phyloP scores from a whole-genome alignment of 2,113 vertebrate species.

The Pelodiscus sinensis region DNA sequence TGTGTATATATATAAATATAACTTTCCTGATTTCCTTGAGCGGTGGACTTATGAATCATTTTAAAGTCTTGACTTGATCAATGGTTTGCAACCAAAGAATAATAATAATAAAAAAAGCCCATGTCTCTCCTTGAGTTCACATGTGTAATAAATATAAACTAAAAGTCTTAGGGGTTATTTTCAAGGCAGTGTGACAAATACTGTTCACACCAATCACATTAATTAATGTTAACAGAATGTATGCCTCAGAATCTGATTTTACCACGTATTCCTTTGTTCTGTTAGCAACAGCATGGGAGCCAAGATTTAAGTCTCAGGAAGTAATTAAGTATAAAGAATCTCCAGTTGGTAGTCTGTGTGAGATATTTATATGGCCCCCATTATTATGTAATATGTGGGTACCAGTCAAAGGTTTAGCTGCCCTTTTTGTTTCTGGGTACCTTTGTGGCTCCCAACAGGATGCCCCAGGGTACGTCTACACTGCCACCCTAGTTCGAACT shows the following conservation, averaged over 20 bases:
- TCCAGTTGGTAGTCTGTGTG: neutral
- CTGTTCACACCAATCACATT: neutral
- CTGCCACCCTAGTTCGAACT: too few relatives aligned
- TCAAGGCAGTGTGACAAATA: neutral
- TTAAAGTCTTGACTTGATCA: neutral
- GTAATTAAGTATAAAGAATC: neutral
- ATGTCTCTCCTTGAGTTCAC: neutral
- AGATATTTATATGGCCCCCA: accelerated
- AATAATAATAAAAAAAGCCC: neutral
- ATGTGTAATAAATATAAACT: neutral
- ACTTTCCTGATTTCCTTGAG: neutral
- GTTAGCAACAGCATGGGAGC: neutral
- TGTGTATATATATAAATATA: neutral
- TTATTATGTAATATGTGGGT: neutral
- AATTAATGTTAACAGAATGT: neutral
- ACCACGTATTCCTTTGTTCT: neutral
- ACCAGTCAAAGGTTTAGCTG: neutral
- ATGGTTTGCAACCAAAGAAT: neutral
- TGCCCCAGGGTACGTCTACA: neutral
- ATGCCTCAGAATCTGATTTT: neutral
- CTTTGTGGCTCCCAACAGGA: neutral
- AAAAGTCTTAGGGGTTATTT: neutral
- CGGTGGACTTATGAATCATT: neutral
- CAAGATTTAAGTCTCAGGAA: neutral
- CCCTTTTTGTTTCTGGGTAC: too few relatives aligned